phyloP scores from a whole-genome alignment of 2,797 vertebrate genomes.

The Euthynnus affinis region DNA sequence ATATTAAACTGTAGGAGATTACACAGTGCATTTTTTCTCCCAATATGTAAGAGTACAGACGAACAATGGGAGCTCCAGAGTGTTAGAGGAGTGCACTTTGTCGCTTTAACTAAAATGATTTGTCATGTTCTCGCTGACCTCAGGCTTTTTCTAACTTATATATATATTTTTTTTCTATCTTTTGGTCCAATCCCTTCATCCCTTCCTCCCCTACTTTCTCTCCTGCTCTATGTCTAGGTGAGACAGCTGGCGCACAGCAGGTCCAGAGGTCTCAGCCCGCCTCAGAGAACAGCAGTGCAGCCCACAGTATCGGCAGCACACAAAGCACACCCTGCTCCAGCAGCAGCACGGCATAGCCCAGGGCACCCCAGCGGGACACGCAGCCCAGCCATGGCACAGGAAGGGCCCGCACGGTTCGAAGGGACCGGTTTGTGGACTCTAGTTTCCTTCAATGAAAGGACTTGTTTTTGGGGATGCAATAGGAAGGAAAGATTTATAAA shows the following conservation, averaged over 20 bases:
- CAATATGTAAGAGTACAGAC: not conserved
- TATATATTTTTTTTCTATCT: not conserved
- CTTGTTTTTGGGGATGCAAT: conserved; percentile 47
- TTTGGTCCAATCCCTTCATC: conserved; percentile 14
- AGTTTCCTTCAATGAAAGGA: conserved; percentile 64
- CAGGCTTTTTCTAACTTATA: conserved; percentile 15
- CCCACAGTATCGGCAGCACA: conserved; percentile 96
- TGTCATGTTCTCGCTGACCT: conserved; percentile 14
- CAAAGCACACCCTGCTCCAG: conserved; percentile 98
- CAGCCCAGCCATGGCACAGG: conserved; percentile 31
- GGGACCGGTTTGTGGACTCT: conserved; percentile 57
- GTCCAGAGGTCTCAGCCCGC: conserved; percentile 88
- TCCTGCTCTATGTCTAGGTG: conserved; percentile 83
- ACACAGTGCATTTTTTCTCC: not conserved
- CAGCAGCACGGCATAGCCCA: conserved; percentile 92
- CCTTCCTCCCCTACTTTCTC: not conserved
- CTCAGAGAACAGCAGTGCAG: conserved; percentile 96
- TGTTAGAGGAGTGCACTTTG: conserved; percentile 15
- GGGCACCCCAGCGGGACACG: not conserved
- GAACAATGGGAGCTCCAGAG: conserved; percentile 2
- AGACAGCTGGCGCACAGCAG: conserved; percentile 84
- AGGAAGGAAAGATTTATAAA: conserved; percentile 48
- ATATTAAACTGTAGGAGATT: conserved; percentile 32
- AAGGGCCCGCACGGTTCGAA: conserved; percentile 52
- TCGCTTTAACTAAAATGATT: conserved; percentile 22